Conservation (phyloP, 2,888 invertebrate genomes). For the Heteromyza rotundicornis region DNA sequence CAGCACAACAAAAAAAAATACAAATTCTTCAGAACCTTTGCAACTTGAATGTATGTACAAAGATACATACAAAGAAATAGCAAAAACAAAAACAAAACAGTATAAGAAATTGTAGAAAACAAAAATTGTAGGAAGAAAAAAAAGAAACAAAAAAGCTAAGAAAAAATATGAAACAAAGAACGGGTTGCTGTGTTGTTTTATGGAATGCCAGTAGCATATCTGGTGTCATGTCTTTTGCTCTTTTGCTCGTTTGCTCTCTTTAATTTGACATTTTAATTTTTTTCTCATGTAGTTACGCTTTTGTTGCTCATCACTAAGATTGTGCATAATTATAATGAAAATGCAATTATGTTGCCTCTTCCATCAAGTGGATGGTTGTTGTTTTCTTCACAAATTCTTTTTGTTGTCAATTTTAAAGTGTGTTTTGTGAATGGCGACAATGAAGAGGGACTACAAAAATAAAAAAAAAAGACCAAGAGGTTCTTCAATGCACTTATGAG, state of each 20-base stretch:
- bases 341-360: too few relatives aligned
- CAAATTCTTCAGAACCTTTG: background rate
- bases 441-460: too few relatives aligned
- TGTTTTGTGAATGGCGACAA: too few relatives aligned
- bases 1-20: background rate
- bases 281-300: too few relatives aligned
- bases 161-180: background rate
- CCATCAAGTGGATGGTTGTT: too few relatives aligned
- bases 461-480: too few relatives aligned
- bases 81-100: background rate
- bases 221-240: background rate
- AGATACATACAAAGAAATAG: background rate
- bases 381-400: too few relatives aligned
- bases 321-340: too few relatives aligned
- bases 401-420: too few relatives aligned
- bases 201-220: background rate
- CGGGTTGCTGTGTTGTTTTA: background rate
- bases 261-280: conserved; percentile 7
- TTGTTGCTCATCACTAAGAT: too few relatives aligned
- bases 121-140: background rate
- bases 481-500: too few relatives aligned
- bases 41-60: background rate
- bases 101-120: background rate
- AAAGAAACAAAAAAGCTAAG: background rate
- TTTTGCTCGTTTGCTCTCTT: background rate